A percentile compares a stretch with the other conserved stretches of the same genome.
Evolutionary conservation across 2,113 vertebrate species (phyloP).

Genomic region (Tichodroma muraria): DNA sequence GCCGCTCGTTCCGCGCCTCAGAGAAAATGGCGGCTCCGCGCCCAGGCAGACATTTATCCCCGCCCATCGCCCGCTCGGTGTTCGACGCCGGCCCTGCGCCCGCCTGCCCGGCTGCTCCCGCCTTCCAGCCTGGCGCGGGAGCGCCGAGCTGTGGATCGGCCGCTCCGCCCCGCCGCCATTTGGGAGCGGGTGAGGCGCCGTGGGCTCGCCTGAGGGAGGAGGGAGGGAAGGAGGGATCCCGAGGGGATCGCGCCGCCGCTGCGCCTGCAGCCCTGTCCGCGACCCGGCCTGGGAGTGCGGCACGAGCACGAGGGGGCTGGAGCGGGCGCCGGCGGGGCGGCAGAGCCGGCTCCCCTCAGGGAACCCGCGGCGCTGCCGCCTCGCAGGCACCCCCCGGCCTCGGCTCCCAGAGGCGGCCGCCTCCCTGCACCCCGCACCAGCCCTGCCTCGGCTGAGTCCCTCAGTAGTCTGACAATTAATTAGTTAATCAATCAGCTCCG

Average conservation of each 20-base stretch:
- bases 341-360: not conserved
- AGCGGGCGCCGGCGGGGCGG: not conserved
- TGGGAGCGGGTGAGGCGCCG: not conserved
- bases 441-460: not conserved
- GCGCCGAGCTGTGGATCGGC: not conserved
- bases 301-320: not conserved
- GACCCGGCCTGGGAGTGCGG: not conserved
- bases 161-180: not conserved
- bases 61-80: not conserved
- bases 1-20: not conserved
- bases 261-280: not conserved
- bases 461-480: accelerated
- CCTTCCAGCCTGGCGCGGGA: not conserved
- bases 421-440: not conserved
- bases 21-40: not conserved
- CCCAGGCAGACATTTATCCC: not conserved
- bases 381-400: not conserved
- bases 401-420: not conserved
- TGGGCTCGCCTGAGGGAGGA: not conserved
- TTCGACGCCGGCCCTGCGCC: not conserved
- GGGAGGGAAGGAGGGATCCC: not conserved
- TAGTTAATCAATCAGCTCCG: not conserved
- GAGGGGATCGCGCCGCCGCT: not conserved
- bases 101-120: not conserved
- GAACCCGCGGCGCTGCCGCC: not conserved